phyloP scores from a whole-genome alignment of 2,797 vertebrate genomes.

The Peromyscus nudipes region DNA sequence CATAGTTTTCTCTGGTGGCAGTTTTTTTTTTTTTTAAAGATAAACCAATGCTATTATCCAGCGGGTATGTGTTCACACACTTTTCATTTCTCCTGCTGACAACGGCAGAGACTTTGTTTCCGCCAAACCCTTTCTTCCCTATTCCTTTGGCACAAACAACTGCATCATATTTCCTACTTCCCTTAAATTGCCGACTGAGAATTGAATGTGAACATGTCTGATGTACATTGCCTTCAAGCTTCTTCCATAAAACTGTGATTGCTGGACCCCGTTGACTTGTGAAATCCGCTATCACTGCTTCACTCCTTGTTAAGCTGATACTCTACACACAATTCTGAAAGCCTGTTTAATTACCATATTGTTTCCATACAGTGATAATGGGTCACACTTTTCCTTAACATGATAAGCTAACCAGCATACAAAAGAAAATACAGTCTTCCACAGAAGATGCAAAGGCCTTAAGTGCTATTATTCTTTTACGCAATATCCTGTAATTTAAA shows the following conservation, averaged over 20 bases:
- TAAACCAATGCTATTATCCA: not conserved
- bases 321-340: no score
- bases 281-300: not conserved
- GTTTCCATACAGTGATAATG: not conserved
- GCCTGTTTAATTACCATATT: not conserved
- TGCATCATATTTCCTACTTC: not conserved
- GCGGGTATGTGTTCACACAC: not conserved
- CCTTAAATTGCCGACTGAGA: not conserved
- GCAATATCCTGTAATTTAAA: not conserved
- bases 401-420: not conserved
- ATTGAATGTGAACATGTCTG: not conserved
- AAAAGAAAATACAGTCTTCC: not conserved
- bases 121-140: not conserved
- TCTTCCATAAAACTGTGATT: not conserved
- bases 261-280: not conserved
- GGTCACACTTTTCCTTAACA: not conserved
- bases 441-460: not conserved
- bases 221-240: not conserved
- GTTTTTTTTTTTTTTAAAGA: not conserved
- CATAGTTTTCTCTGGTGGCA: not conserved
- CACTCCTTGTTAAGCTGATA: not conserved
- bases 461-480: not conserved
- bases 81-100: not conserved
- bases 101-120: not conserved
- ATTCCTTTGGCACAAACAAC: not conserved